Conservation (phyloP, 2,113 vertebrate species). For the Chaetops frenatus region DNA sequence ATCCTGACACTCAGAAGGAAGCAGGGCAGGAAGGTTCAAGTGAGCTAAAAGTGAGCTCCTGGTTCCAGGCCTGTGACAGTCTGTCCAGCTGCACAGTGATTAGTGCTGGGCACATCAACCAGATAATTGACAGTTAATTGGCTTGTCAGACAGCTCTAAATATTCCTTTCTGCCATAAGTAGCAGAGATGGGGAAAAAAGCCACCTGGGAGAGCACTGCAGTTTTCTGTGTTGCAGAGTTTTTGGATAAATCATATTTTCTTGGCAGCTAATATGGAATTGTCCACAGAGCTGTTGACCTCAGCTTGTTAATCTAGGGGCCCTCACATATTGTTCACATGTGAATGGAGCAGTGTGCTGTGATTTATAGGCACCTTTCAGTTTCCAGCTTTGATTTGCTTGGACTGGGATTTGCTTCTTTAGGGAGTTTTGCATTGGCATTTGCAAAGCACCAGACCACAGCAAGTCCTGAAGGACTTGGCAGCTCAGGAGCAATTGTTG, state of each 20-base stretch:
- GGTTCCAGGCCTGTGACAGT: not conserved
- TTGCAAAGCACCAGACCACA: not conserved
- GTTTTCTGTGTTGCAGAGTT: not conserved
- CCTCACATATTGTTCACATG: not conserved
- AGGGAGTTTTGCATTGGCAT: not conserved
- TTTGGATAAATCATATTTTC: not conserved
- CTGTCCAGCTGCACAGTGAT: not conserved
- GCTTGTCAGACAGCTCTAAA: not conserved
- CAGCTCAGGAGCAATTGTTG: not conserved
- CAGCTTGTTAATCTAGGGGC: not conserved
- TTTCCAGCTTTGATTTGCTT: not conserved
- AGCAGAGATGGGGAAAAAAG: not conserved
- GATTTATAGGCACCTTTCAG: conserved; percentile 6
- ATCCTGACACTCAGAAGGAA: not conserved
- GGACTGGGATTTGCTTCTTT: not conserved
- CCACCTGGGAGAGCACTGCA: not conserved
- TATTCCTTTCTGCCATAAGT: not conserved
- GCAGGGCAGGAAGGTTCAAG: not conserved
- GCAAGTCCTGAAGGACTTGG: not conserved
- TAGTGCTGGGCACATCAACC: not conserved
- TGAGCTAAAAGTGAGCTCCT: not conserved
- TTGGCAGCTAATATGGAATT: not conserved
- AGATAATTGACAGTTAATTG: not conserved
- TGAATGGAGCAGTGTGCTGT: not conserved
- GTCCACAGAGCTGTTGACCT: not conserved